phyloP scores from a whole-genome alignment of 2,113 vertebrate species.

The Paratilapia polleni region DNA sequence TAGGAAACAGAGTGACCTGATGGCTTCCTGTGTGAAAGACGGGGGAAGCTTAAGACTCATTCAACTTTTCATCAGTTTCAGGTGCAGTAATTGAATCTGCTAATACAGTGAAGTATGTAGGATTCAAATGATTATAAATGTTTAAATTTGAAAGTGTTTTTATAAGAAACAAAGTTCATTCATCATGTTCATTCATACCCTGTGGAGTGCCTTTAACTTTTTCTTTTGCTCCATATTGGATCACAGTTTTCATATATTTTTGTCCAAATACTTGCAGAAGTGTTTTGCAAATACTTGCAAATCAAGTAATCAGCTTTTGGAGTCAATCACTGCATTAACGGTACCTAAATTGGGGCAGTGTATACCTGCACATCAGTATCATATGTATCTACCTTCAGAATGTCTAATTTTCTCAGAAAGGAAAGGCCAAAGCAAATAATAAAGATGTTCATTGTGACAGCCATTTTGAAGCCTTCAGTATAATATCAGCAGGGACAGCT shows the following conservation, averaged over 20 bases:
- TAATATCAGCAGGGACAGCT: not conserved
- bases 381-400: not conserved
- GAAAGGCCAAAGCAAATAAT: not conserved
- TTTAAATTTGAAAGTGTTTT: too few relatives aligned
- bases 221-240: not conserved
- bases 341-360: not conserved
- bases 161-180: too few relatives aligned
- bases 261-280: too few relatives aligned
- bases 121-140: too few relatives aligned
- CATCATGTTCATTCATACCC: too few relatives aligned
- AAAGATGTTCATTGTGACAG: not conserved
- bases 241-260: not conserved
- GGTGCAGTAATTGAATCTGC: not conserved
- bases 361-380: not conserved
- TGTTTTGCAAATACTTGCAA: too few relatives aligned
- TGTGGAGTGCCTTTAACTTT: too few relatives aligned
- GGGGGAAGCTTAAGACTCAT: not conserved
- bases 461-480: not conserved
- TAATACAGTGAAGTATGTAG: not conserved
- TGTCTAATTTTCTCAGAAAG: accelerated
- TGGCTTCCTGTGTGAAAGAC: not conserved
- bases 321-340: not conserved
- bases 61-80: not conserved
- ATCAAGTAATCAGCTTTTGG: not conserved
- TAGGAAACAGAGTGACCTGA: not conserved